Conservation (phyloP, 2,888 invertebrate species). For the Erannis defoliaria region DNA sequence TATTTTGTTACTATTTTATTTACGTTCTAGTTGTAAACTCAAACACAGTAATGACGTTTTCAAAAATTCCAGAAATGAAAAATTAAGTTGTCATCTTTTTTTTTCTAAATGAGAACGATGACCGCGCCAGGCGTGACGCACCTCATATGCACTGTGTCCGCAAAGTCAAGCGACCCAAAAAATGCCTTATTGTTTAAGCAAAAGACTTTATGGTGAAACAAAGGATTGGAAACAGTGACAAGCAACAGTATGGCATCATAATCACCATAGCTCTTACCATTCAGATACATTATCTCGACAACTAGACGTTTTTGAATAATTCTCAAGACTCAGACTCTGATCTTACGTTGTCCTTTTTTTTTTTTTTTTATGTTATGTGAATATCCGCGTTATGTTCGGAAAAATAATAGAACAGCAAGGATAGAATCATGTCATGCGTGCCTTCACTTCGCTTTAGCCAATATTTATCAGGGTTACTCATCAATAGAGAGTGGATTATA, state of each 20-base stretch:
- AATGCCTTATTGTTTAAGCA: constrained; percentile 33
- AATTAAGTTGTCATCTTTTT: constrained; percentile 68
- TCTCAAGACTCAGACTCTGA: too few relatives aligned
- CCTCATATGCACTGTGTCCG: constrained; percentile 35
- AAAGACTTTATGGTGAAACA: constrained; percentile 15
- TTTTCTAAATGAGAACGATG: constrained; percentile 73
- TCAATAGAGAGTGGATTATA: too few relatives aligned
- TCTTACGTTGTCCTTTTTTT: too few relatives aligned
- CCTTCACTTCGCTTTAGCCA: background rate
- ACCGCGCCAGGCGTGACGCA: constrained; percentile 69
- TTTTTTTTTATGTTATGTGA: too few relatives aligned
- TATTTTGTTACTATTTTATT: background rate
- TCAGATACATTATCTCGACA: background rate
- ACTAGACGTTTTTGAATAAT: too few relatives aligned
- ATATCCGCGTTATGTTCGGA: too few relatives aligned
- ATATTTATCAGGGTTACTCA: too few relatives aligned
- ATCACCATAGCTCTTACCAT: background rate
- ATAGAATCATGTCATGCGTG: background rate
- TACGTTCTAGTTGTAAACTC: background rate
- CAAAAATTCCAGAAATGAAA: constrained; percentile 53
- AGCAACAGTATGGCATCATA: background rate
- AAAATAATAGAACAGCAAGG: too few relatives aligned
- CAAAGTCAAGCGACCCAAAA: constrained; percentile 12
- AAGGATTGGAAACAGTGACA: constrained; percentile 8
- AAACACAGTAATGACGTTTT: constrained; percentile 8